These are phyloP conservation scores for Austrofundulus limnaeus DNA, from an alignment of 2,113 vertebrate species.

Conservation along the genomic window DNA sequence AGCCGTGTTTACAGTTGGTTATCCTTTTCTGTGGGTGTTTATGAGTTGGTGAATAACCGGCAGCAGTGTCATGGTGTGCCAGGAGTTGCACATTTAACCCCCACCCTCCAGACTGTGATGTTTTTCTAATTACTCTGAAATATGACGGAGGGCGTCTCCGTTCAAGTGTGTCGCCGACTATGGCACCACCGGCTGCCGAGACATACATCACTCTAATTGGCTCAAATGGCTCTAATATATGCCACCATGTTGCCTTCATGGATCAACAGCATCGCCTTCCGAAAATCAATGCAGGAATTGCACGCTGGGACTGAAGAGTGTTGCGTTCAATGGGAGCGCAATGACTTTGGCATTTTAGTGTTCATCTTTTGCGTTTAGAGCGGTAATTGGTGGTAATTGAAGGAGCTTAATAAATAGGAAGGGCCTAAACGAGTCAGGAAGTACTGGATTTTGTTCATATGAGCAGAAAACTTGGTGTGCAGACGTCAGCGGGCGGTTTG, in stretches of 20 bases:
- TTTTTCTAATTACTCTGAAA: conserved; percentile 76
- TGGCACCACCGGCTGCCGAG: conserved; percentile 36
- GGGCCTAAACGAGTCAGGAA: conserved; percentile 33
- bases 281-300: conserved; percentile 69
- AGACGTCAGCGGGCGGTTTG: neutral
- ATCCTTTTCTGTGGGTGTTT: conserved; percentile 4
- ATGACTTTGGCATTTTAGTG: conserved; percentile 57
- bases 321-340: conserved; percentile 56
- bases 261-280: conserved; percentile 68
- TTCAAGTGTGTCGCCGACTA: conserved; percentile 55
- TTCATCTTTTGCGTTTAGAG: conserved; percentile 50
- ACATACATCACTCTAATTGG: conserved; percentile 78
- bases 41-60: conserved; percentile 26
- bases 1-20: conserved; percentile 35
- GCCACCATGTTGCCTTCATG: conserved; percentile 76
- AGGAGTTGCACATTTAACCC: conserved; percentile 36
- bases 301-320: conserved; percentile 39
- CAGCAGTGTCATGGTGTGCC: conserved; percentile 24
- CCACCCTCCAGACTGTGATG: conserved; percentile 46
- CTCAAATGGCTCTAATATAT: conserved; percentile 76
- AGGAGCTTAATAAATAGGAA: conserved; percentile 48
- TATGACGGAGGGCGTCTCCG: conserved; percentile 58
- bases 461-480: neutral
- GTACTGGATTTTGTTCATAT: conserved; percentile 3
- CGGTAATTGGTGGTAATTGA: conserved; percentile 64